Base-by-base conservation (phyloP, 1,140 invertebrate genomes). In the Lamellibrachia luymesi region DNA sequence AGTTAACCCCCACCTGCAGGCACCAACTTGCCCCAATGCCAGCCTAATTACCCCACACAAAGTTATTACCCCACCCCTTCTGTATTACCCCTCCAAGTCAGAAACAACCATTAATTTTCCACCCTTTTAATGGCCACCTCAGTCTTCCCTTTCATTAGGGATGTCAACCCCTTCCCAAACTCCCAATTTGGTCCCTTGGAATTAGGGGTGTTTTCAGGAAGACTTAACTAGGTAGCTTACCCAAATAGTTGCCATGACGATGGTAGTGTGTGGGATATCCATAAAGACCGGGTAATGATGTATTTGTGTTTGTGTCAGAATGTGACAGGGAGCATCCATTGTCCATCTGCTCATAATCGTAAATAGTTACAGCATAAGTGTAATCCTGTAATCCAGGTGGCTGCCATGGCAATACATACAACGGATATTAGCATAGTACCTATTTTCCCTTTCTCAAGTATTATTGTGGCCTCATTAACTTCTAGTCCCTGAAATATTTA, bases 131-230 rank as follows among this genome's bases (percentile, higher is more conserved):
- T 80, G 64, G 64, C 64, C 64, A 56, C 64, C 64, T 22, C 64
- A 10, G 64, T 80, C 64, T 80, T 80, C 64, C 64, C 64, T 80
- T 80, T 80, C 64, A 80, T 17, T 80, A 1, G 1, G 0, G 38
- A 10, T 17, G 64, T 80, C 64, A 80, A 80, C 64, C 64, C 64
- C 64, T 22, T 80, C 64, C 64, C 64, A 80, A 80, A 80, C 64
- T 80, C 64, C 64, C 64, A 80, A 80, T 80, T 80, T 10, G 13
- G 64, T 22, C 64, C 64, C 64, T 80, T 2, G 17, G 64, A 80
- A 80, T 80, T 80, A 80, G 64, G 64, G 64, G 64, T 80, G 64
- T 80, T 80, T 80, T 80, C 64, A 56, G 52, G 52, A 56, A 56
- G 52, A 56, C 52, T 56, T 56, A 56, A 80, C 64, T 80, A 2